Percentiles rank a stretch among this genome's conserved stretches.
Evolutionary conservation across 2,113 vertebrate genomes (phyloP).

Genomic region (Triplophysa rosa): DNA sequence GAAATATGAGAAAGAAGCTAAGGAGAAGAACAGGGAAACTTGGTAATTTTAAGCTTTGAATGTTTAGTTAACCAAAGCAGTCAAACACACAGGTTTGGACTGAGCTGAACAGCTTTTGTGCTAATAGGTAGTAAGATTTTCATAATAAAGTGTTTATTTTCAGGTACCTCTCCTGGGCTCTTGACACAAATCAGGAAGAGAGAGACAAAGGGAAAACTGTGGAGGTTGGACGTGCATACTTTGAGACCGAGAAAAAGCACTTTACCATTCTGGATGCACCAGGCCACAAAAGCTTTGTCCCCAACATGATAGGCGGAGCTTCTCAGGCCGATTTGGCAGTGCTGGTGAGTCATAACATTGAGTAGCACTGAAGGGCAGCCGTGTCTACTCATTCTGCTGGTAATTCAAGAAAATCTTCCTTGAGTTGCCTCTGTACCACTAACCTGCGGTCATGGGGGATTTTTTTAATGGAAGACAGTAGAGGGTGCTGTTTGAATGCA

Average conservation of each 20-base stretch:
- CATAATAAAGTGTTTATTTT: not conserved
- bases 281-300: slow-evolving; percentile 91
- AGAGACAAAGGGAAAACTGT: slow-evolving; percentile 91
- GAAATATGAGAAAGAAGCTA: slow-evolving; percentile 91
- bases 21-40: slow-evolving; percentile 94
- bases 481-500: slow-evolving; percentile 33
- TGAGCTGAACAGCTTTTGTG: not conserved
- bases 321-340: slow-evolving; percentile 89
- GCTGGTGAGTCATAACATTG: slow-evolving; percentile 74
- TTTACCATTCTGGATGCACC: slow-evolving; percentile 91
- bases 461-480: not conserved
- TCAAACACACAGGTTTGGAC: not conserved
- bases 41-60: slow-evolving; percentile 70
- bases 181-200: slow-evolving; percentile 91
- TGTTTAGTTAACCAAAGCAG: too few relatives aligned
- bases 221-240: slow-evolving; percentile 89
- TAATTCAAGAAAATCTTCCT: not conserved
- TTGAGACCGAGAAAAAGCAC: slow-evolving; percentile 90
- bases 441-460: not conserved
- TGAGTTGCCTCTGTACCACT: not conserved
- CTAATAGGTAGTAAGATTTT: not conserved
- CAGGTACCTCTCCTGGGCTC: slow-evolving; percentile 91
- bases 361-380: not conserved
- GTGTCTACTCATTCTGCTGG: not conserved
- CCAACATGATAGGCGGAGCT: slow-evolving; percentile 90